A percentile compares a stretch with the other conserved stretches of the same genome.
Evolutionary conservation across 2,113 vertebrate genomes (phyloP).

Genomic region (Pionites leucogaster): DNA sequence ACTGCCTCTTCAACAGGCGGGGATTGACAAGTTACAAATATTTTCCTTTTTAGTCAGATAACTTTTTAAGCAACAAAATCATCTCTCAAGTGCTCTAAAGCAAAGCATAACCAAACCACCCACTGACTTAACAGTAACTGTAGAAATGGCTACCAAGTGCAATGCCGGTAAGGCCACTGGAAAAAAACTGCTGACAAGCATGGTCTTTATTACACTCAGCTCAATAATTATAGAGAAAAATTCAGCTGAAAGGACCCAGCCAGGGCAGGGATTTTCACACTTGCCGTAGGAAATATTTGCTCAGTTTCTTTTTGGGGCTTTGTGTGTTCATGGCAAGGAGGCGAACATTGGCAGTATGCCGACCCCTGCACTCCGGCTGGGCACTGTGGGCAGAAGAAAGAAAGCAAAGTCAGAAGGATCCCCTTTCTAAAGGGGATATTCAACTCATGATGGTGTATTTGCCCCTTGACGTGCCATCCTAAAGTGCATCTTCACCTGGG

Average conservation of each 20-base stretch:
- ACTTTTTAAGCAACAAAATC: background rate
- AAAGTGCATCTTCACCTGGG: background rate
- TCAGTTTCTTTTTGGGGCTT: background rate
- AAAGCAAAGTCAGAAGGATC: background rate
- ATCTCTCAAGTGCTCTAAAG: background rate
- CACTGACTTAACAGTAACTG: background rate
- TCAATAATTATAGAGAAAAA: background rate
- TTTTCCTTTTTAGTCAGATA: background rate
- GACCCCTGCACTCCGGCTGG: background rate
- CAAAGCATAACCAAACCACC: background rate
- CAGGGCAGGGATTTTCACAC: background rate
- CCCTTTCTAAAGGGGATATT: background rate
- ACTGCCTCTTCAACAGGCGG: background rate
- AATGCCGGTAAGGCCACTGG: background rate
- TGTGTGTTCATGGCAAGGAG: background rate
- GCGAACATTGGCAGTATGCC: fast-evolving
- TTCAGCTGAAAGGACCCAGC: background rate
- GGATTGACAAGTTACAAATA: background rate
- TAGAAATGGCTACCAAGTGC: background rate
- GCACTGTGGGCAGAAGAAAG: background rate
- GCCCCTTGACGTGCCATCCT: background rate
- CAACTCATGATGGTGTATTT: background rate
- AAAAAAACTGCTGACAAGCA: background rate
- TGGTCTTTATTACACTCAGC: background rate
- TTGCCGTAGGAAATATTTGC: background rate